Conservation (phyloP, 2,888 invertebrate genomes). For the Leptarthrus brevirostris region DNA sequence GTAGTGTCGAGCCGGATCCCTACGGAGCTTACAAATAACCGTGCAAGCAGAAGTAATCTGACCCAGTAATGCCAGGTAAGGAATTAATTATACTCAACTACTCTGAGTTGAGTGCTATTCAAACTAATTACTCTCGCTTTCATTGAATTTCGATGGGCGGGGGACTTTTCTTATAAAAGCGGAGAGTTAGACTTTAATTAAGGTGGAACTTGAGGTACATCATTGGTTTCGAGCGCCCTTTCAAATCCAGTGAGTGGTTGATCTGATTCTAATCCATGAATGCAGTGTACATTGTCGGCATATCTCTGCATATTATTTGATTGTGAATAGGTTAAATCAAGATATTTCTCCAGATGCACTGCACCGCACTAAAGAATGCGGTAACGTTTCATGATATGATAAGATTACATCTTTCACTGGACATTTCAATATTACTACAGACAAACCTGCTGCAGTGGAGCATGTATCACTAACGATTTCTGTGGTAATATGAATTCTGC, state of each 20-base stretch:
- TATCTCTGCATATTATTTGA: too few species aligned
- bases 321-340: too few species aligned
- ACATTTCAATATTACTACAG: too few species aligned
- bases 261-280: neutral
- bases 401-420: too few species aligned
- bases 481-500: too few species aligned
- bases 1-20: conserved; percentile 1
- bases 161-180: neutral
- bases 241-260: neutral
- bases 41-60: conserved; percentile 34
- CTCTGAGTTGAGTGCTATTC: conserved; percentile 17
- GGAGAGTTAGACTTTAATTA: neutral
- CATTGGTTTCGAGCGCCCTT: neutral
- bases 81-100: conserved; percentile 36
- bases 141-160: conserved; percentile 25
- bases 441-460: too few species aligned
- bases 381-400: too few species aligned
- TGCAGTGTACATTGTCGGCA: too few species aligned
- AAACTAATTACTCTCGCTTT: conserved; percentile 39
- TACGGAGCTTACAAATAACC: neutral
- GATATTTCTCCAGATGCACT: too few species aligned
- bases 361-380: too few species aligned
- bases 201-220: neutral
- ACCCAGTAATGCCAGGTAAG: conserved; percentile 8
- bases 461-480: too few species aligned